Base-by-base conservation (phyloP, 2,888 invertebrate species). In the Campoplex nolae region DNA sequence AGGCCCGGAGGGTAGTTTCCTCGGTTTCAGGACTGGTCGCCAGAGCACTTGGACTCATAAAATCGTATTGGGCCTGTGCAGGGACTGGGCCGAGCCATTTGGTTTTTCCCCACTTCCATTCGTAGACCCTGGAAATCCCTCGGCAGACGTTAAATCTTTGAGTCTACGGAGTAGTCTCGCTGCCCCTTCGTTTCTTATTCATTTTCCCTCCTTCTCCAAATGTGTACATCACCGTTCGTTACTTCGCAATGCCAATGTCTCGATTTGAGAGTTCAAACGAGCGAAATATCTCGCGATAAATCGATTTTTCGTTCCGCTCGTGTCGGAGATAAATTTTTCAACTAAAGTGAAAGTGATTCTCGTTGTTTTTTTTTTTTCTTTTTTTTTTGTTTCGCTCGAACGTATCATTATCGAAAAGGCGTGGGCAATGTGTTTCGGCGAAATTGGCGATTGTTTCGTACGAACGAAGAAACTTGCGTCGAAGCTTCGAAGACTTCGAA, bases 401-500 rank as follows among this genome's bases (percentile, higher is more conserved):
- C 70, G 42, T 45, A 73, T 45, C 32, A 28, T 48, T 18, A 48
- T 28, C 11, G 38, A 42, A 58, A 56, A 70, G 78, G 75, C 54
- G 54, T 35, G 70, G 45, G 51, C 67, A 51, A 85, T 85, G 87
- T 77, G 80, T 85, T 75, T 87, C 67, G 79, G 77, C 83, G 85
- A 83, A 65, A 73, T 87, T 58, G 75, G 65, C 45, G 71, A 85
- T 18, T 85, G 79, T 83, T 83, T 83, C 38, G 80, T 82, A n/a
- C 67, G 45, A 4, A 71, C 83, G 58, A 70, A 76, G 68, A 83
- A 85, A 75, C 71, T 79, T 4, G 16, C 48, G 18, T 71, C 75
- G 56, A 70, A 83, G 48, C 56, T 73, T 28, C 62, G 71, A 13
- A 73, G 62, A 42, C 54, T 58, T 42, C 77, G 86, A 62, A 79